Base-by-base conservation (phyloP, 64 coral and sea anemone species). In the Montipora foliosa region DNA sequence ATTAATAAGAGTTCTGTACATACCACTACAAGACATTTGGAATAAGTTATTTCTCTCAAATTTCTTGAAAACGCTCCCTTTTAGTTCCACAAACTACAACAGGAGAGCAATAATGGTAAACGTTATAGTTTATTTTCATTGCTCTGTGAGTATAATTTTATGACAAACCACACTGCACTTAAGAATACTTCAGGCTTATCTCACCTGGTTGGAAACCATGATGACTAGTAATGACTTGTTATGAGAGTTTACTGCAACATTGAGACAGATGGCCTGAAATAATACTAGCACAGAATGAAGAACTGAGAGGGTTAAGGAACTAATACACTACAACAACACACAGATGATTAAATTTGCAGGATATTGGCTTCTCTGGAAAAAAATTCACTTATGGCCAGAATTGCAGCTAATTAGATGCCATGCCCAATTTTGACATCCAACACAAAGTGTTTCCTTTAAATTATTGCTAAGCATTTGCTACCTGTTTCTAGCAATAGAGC, bases 31-130 rank as follows among this genome's bases (percentile, higher is more conserved):
- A 21, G 98, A 89, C 98, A 99, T 99, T 75, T 99, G 98, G 49
- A 99, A 99, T 19, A 99, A 74, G 89, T 99, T 99, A 80, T 99
- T 99, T 76, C 90, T 99, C 87, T 99, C 98, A 92, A 96, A 99
- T 77, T 92, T 99, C 90, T 99, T 99, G 87, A 99, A 99, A 16
- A 99, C 98, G 82, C 95, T 94, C 55, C 94, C 98, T 64, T 99
- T 99, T 10, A 99, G 88, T 87, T 99, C 98, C 49, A 99, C 94
- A 96, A 99, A 99, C 98, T 99, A 64, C 62, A 96, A 94, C 29
- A 93, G 71, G 14, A 44, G 73, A 45, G 47, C 53, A 57, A 8
- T 4, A 6, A 0, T 0, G 53, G 53, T 8, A 1, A 8, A 4
- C 1, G 3, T 8, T 0, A 57, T 8, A 57, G 6, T 57, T 57